Conservation (phyloP, 1,140 invertebrate species). For the Drosophila nannoptera region DNA sequence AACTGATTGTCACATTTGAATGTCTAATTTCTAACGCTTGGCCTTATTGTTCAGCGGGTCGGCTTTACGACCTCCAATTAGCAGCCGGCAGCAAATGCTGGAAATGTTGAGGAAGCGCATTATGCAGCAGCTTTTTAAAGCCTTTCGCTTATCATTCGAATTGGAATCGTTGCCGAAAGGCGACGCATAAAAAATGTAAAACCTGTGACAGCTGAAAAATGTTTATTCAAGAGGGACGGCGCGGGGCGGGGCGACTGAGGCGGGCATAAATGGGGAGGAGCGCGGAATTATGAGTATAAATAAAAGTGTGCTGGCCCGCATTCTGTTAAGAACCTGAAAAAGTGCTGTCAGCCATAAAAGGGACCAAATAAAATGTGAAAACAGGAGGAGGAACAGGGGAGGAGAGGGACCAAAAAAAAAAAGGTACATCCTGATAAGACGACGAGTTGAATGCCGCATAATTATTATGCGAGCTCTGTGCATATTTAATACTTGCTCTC, state of each 20-base stretch:
- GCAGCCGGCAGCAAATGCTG: conserved; percentile 2
- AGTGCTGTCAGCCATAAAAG: conserved; percentile 19
- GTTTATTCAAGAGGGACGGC: background rate
- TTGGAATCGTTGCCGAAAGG: background rate
- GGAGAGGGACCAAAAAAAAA: background rate
- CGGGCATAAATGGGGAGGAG: background rate
- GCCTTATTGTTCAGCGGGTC: background rate
- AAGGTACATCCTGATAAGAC: conserved; percentile 22
- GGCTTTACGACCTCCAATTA: conserved; percentile 22
- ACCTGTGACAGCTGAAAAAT: conserved; percentile 7
- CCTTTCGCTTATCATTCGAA: conserved; percentile 32
- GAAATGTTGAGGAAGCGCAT: conserved; percentile 3
- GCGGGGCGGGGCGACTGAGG: too few relatives aligned
- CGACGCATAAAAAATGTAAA: conserved; percentile 12
- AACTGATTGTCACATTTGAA: conserved; percentile 31
- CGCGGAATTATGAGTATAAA: background rate
- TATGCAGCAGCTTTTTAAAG: conserved; percentile 25
- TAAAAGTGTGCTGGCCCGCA: conserved; percentile 1
- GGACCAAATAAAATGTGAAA: conserved; percentile 6
- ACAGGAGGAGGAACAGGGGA: background rate
- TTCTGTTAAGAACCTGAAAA: conserved; percentile 6
- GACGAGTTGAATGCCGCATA: conserved; percentile 31
- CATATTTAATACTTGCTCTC: conserved; percentile 33
- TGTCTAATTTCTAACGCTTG: conserved; percentile 30
- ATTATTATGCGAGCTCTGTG: conserved; percentile 32